These are phyloP conservation scores for Diachrysia chrysitis DNA, from an alignment of 2,888 invertebrate species.

Conservation along the genomic window DNA sequence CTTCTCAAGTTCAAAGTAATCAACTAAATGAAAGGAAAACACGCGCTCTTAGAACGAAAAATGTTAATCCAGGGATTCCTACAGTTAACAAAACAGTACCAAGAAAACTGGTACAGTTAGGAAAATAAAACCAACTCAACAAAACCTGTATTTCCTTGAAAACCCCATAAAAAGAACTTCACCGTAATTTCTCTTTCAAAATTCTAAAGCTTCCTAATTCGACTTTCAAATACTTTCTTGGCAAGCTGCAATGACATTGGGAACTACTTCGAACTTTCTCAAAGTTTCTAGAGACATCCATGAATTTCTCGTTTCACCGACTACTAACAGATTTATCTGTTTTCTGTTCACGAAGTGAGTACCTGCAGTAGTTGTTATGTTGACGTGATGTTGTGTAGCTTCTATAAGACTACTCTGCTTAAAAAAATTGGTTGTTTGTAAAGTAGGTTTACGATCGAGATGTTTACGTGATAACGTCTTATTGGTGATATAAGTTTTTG, in stretches of 20 bases:
- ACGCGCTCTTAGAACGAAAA: neutral
- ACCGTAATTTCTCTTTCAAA: neutral
- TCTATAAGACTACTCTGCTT: too few species aligned
- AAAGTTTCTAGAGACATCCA: slow-evolving; percentile 1
- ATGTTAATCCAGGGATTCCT: neutral
- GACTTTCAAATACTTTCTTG: slow-evolving; percentile 9
- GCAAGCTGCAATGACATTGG: slow-evolving; percentile 3
- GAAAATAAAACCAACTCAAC: neutral
- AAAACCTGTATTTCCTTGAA: neutral
- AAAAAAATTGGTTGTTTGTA: too few species aligned
- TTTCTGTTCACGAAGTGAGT: neutral
- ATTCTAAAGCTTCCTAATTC: slow-evolving; percentile 1
- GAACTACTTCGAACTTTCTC: neutral
- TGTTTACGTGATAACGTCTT: too few species aligned
- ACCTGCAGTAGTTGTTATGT: neutral
- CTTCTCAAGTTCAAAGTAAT: neutral
- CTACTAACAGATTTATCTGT: neutral
- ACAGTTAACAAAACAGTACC: neutral
- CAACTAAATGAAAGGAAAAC: neutral
- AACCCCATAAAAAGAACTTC: neutral
- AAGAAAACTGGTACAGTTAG: too few species aligned
- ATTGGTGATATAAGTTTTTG: too few species aligned
- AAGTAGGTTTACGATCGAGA: too few species aligned
- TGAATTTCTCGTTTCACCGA: neutral
- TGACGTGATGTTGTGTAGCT: too few species aligned